Conservation (phyloP, 2,797 vertebrate genomes). For the Simalia tracyae region DNA sequence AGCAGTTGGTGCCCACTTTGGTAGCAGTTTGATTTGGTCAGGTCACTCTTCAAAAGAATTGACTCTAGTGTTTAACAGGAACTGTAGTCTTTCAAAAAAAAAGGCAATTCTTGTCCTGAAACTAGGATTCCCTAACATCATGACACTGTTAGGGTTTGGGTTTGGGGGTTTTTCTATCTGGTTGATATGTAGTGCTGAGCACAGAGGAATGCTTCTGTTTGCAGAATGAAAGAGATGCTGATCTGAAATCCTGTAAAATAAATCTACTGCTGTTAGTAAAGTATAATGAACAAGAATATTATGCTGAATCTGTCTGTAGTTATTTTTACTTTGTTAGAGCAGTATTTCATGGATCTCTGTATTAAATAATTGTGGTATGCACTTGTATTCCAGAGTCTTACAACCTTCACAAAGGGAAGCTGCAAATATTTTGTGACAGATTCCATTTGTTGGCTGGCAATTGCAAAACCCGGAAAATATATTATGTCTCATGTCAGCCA, state of each 20-base stretch:
- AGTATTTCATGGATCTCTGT: slow-evolving; percentile 1
- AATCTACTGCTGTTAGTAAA: background rate
- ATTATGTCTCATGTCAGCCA: slow-evolving; percentile 66
- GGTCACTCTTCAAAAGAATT: background rate
- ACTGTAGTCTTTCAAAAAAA: background rate
- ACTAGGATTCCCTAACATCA: background rate
- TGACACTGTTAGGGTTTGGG: background rate
- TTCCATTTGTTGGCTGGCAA: slow-evolving; percentile 56
- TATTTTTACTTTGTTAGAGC: background rate
- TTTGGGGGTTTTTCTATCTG: background rate
- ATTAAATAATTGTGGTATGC: background rate
- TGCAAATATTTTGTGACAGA: slow-evolving; percentile 66
- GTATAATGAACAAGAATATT: slow-evolving; percentile 34
- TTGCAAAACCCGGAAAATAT: slow-evolving; percentile 59
- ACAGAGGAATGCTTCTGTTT: background rate
- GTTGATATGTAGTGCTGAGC: background rate
- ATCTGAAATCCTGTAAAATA: background rate
- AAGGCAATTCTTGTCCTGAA: background rate
- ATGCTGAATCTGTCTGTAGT: background rate
- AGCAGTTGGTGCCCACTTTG: too few relatives aligned
- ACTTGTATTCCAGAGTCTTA: slow-evolving; percentile 17
- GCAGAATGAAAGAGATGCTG: background rate
- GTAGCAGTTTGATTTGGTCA: background rate
- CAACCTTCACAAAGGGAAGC: slow-evolving; percentile 51
- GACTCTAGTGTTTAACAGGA: background rate